Conservation (phyloP, 2,888 invertebrate genomes). For the Eilema griseolum region DNA sequence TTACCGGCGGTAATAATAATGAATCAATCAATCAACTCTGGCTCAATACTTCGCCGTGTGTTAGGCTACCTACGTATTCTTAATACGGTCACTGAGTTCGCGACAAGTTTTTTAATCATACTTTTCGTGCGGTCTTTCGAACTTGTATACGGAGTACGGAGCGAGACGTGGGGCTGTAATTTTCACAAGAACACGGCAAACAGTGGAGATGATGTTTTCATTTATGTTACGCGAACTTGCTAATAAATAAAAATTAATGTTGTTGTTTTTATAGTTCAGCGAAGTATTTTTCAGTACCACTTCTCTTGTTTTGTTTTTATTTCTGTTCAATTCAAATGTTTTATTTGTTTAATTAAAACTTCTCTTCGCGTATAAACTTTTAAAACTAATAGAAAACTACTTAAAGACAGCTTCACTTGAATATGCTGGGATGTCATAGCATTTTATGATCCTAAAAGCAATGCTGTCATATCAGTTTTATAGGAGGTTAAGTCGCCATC, state of each 20-base stretch:
- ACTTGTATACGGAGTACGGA: conserved; percentile 53
- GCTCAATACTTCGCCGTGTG: conserved; percentile 27
- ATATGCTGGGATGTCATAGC: not conserved
- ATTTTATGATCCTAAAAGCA: conserved; percentile 7
- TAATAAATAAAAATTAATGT: conserved; percentile 50
- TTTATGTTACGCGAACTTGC: conserved; percentile 42
- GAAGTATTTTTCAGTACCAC: conserved; percentile 38
- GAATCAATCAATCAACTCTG: conserved; percentile 59
- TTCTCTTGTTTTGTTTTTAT: conserved; percentile 28
- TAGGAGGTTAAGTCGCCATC: not conserved
- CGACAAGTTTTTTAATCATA: conserved; percentile 70
- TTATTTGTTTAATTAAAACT: conserved; percentile 21
- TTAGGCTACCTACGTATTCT: conserved; percentile 48
- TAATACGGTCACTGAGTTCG: conserved; percentile 61
- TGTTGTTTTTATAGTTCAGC: conserved; percentile 41
- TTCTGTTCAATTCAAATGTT: conserved; percentile 25
- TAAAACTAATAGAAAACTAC: not conserved
- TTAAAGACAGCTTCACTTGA: not conserved
- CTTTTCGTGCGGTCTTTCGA: conserved; percentile 61
- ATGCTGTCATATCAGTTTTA: conserved; percentile 1
- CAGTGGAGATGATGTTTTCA: conserved; percentile 46
- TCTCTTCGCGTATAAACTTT: not conserved
- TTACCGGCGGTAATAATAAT: conserved; percentile 56
- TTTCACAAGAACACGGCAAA: conserved; percentile 49
- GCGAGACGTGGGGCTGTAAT: conserved; percentile 52